phyloP scores from a whole-genome alignment of 1,140 invertebrate genomes.

The Lasaia peninsularis region DNA sequence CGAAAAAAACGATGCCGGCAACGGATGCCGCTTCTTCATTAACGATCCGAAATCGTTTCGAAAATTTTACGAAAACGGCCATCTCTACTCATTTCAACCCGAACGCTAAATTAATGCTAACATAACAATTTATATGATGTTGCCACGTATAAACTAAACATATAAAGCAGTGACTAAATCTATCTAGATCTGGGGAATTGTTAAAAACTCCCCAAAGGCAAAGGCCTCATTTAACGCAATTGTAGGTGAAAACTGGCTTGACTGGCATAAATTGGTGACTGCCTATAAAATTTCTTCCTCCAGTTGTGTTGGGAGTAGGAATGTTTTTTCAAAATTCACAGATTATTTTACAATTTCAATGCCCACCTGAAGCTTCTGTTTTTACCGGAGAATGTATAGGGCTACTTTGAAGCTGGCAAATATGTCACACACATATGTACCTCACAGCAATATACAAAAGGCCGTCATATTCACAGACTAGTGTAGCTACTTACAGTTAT shows the following conservation, averaged over 20 bases:
- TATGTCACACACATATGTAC: too few relatives aligned
- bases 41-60: too few relatives aligned
- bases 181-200: too few relatives aligned
- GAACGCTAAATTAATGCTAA: too few relatives aligned
- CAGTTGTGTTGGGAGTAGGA: neutral
- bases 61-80: too few relatives aligned
- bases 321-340: neutral
- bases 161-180: too few relatives aligned
- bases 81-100: too few relatives aligned
- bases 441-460: neutral
- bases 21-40: too few relatives aligned
- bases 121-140: too few relatives aligned
- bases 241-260: neutral
- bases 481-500: neutral
- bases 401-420: neutral
- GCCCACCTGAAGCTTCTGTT: neutral
- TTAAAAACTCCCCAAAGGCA: too few relatives aligned
- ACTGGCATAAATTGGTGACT: neutral
- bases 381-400: neutral
- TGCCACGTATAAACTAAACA: too few relatives aligned
- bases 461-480: neutral
- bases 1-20: too few relatives aligned
- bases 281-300: neutral
- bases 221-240: neutral
- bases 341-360: neutral